Evolutionary conservation across 2,797 vertebrate species (phyloP).

Genomic region (Synaphobranchus kaupii): DNA sequence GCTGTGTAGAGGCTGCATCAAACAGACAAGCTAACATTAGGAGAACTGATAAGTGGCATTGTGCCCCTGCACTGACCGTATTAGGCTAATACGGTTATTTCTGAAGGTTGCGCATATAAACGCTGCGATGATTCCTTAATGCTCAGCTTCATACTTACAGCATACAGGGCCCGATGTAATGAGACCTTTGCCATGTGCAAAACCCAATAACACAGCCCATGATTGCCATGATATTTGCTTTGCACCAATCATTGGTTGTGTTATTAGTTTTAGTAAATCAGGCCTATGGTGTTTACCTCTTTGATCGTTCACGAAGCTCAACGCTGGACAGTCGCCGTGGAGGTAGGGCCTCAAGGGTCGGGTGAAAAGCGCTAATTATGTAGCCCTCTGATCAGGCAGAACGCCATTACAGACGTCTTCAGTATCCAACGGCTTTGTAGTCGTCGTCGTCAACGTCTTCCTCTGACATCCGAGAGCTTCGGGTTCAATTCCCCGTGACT

Average conservation of each 20-base stretch:
- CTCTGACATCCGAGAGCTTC: background rate
- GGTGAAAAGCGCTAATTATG: conserved; percentile 8
- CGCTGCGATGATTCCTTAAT: conserved; percentile 71
- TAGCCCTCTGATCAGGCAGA: background rate
- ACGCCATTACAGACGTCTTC: background rate
- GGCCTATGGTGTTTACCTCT: conserved; percentile 46
- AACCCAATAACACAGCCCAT: too few relatives aligned
- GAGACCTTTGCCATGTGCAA: too few relatives aligned
- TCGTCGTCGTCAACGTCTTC: background rate
- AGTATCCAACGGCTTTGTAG: background rate
- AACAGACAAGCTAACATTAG: conserved; percentile 46
- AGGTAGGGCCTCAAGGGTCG: conserved; percentile 41
- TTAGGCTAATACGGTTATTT: conserved; percentile 60
- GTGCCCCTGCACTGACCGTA: conserved; percentile 67
- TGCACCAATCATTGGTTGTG: too few relatives aligned
- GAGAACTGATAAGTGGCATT: conserved; percentile 54
- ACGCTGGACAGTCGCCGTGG: conserved; percentile 59
- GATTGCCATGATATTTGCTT: too few relatives aligned
- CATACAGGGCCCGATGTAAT: conserved; percentile 37
- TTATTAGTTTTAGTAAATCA: too few relatives aligned
- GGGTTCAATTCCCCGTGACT: background rate
- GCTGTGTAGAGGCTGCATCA: conserved; percentile 39
- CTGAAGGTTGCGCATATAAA: conserved; percentile 75
- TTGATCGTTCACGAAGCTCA: conserved; percentile 54
- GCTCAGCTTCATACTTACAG: conserved; percentile 69